phyloP scores from a whole-genome alignment of 2,113 vertebrate genomes.

The Chaetops frenatus region DNA sequence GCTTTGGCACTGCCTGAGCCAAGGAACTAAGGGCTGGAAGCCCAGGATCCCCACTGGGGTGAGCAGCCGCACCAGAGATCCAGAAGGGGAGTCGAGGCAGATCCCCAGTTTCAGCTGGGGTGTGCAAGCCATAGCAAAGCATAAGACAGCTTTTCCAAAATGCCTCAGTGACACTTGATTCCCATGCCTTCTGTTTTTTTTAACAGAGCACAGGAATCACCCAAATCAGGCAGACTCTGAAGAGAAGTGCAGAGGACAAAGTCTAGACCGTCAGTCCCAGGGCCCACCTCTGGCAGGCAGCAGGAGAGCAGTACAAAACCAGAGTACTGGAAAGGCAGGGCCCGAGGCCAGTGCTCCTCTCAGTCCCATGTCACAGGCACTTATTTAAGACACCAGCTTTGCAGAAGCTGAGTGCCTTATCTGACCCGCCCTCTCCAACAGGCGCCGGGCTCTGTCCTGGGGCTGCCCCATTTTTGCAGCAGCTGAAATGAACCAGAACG shows the following conservation, averaged over 20 bases:
- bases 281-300: not conserved
- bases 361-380: rapidly evolving
- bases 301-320: not conserved
- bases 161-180: not conserved
- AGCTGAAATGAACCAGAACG: not conserved
- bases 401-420: not conserved
- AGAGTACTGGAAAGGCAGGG: not conserved
- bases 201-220: not conserved
- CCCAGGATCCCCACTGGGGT: not conserved
- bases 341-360: not conserved
- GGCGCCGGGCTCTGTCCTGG: not conserved
- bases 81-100: not conserved
- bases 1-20: not conserved
- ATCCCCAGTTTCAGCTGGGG: not conserved
- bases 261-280: not conserved
- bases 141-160: not conserved
- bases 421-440: not conserved
- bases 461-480: not conserved
- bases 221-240: not conserved
- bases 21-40: not conserved
- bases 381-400: not conserved
- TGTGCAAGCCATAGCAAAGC: rapidly evolving
- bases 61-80: not conserved
- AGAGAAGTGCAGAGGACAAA: not conserved
- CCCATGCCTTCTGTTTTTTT: not conserved